Conservation (phyloP, 92 coral and sea anemone genomes). For the Scolanthus callimorphus region DNA sequence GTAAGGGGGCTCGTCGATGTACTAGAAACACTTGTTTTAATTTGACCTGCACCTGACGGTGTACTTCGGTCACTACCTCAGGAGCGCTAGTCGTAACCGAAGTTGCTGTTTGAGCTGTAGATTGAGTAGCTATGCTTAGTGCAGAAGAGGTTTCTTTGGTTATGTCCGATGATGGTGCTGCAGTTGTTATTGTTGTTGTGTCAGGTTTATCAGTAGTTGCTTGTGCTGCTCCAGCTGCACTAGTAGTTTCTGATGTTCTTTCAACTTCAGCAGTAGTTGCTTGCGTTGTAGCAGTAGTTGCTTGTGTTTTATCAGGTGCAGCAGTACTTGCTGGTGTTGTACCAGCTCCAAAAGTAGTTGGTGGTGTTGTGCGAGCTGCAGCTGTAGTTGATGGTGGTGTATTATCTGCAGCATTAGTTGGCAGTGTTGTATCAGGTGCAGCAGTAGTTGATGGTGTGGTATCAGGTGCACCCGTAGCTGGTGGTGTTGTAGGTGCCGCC, state of each 20-base stretch:
- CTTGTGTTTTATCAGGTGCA: background rate
- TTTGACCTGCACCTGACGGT: no score
- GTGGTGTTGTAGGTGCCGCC: no score
- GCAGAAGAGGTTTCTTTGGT: conserved; percentile 3
- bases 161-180: background rate
- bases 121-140: no score
- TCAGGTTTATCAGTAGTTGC: background rate
- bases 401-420: background rate
- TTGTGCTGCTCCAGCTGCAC: background rate
- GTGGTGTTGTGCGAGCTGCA: background rate
- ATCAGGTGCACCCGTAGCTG: conserved; percentile 2
- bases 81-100: no score
- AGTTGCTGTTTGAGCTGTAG: no score
- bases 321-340: background rate
- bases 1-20: no score
- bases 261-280: background rate
- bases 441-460: no score
- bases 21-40: no score
- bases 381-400: background rate
- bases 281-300: background rate
- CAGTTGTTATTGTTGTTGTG: background rate
- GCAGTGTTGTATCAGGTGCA: background rate
- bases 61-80: no score
- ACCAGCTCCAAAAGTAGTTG: background rate
- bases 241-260: background rate